Evolutionary conservation across 2,797 vertebrate genomes (phyloP).

Genomic region (Botia kubotai): DNA sequence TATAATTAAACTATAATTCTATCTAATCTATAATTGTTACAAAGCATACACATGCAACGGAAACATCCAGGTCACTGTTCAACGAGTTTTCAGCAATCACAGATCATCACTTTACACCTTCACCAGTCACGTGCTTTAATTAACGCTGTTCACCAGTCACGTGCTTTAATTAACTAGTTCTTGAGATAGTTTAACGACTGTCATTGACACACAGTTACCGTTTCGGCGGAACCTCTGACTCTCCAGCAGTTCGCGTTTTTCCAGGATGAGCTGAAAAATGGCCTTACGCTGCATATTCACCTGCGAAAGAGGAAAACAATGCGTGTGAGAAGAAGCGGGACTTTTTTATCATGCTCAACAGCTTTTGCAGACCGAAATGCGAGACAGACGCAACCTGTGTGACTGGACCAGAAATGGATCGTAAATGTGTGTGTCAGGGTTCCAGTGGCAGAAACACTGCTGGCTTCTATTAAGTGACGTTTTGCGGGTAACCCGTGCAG

Average conservation of each 20-base stretch:
- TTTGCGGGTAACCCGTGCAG: constrained; percentile 49
- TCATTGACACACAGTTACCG: constrained; percentile 60
- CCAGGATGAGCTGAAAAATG: constrained; percentile 82
- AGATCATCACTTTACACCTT: no score
- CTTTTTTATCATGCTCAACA: constrained; percentile 1
- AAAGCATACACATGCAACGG: not conserved
- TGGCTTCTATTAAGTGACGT: constrained; percentile 55
- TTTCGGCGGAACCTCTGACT: constrained; percentile 80
- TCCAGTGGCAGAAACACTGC: constrained; percentile 50
- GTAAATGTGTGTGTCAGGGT: constrained; percentile 56
- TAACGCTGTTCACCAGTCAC: no score
- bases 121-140: no score
- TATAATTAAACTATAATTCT: no score
- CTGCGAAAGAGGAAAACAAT: constrained; percentile 61
- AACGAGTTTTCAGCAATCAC: no score
- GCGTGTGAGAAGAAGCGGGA: not conserved
- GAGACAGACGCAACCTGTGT: constrained; percentile 46
- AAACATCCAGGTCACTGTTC: no score
- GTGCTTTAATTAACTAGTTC: no score
- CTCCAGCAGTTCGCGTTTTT: constrained; percentile 80
- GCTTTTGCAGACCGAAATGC: constrained; percentile 37
- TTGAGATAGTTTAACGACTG: no score
- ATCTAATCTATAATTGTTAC: not conserved
- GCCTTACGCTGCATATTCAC: constrained; percentile 83
- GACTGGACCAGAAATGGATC: constrained; percentile 58